Evolutionary conservation across 2,113 vertebrate genomes (phyloP), one percentile per base, ranked within the genome.

Genomic region (Phodopus roborovskii): DNA sequence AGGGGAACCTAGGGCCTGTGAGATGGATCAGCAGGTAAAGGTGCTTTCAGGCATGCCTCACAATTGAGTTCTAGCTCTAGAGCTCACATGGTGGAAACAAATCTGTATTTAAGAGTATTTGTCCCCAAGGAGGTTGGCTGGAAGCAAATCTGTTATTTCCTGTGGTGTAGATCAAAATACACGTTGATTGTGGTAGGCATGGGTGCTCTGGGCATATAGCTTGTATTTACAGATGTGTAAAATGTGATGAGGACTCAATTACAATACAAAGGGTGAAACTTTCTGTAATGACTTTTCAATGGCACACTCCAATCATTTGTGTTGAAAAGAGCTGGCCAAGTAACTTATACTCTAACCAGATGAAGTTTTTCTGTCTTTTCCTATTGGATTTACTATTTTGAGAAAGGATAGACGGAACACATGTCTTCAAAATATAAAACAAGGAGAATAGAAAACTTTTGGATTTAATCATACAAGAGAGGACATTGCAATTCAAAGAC

Each of bases 401-500:
- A 94, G 88, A 93, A 95, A 94, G n/a, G 28, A 97, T 85, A 64
- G 56, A 79, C 94, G 62, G 74, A 86, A 94, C 45, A 88, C 90
- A 91, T 71, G 36, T 82, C 58, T 86, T 86, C 30, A 75, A 95
- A 89, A 28, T 84, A 83, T 70, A 91, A 92, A 96, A 81, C 60
- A 94, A 96, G 50, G 87, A 82, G 24, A 36, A 91, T 77, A 94
- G 83, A 73, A 94, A 94, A 92, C 93, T 92, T 96, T 97, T 42
- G 78, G 64, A 97, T 96, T 96, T 97, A 87, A 77, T 93, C 53
- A 96, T 95, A 78, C 1, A 95, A 85, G 84, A 78, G 0, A 95
- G 86, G 79, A 96, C 17, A 4, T 89, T 95, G 78, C 78, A 96
- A 97, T 95, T 94, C 92, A 86, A 95, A 90, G 82, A 94, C 77